Conservation (phyloP, 2,113 vertebrate genomes). For the Callipepla squamata region DNA sequence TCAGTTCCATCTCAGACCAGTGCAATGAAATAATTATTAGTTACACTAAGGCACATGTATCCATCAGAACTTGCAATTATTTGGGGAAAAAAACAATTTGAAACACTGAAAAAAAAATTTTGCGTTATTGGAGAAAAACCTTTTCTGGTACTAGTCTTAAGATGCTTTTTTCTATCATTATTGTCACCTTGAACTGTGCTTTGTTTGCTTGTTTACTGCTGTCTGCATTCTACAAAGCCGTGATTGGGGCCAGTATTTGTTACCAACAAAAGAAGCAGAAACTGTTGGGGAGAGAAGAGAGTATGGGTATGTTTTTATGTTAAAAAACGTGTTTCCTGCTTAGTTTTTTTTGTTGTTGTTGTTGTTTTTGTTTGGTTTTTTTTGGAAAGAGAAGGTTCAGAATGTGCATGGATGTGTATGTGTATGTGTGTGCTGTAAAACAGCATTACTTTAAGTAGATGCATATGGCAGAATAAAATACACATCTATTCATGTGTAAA, state of each 20-base stretch:
- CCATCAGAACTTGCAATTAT: neutral
- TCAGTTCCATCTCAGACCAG: neutral
- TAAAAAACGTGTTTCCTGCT: neutral
- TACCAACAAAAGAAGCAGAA: neutral
- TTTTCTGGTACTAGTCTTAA: neutral
- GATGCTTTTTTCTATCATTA: neutral
- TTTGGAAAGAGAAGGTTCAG: neutral
- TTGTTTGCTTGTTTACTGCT: neutral
- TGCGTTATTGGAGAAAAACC: neutral
- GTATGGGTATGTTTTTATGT: neutral
- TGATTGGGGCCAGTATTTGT: neutral
- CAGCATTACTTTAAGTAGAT: neutral
- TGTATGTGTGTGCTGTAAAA: neutral
- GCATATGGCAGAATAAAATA: neutral
- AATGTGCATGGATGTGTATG: neutral
- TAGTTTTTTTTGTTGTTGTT: too few species aligned
- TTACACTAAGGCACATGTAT: accelerated
- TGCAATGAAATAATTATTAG: neutral
- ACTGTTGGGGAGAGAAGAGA: neutral
- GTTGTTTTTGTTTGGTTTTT: neutral
- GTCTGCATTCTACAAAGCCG: neutral
- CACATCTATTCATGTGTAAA: neutral
- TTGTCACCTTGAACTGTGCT: neutral
- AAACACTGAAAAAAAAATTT: neutral
- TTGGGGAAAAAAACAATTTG: neutral